A percentile compares a stretch with the other conserved stretches of the same genome.
Conservation (phyloP, 2,888 invertebrate species). For the Morinoia aosen region DNA sequence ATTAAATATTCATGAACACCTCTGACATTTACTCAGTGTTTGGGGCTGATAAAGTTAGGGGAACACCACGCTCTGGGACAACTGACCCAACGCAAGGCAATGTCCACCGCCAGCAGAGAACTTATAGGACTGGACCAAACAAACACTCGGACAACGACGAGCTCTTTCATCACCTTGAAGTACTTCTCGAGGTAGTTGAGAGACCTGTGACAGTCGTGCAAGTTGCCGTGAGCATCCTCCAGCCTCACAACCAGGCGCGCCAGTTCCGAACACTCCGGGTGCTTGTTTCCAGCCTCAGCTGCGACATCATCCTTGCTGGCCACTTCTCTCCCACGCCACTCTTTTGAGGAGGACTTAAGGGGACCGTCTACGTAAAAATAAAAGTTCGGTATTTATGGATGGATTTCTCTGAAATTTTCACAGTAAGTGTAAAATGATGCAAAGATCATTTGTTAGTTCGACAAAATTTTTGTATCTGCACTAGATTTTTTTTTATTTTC, state of each 20-base stretch:
- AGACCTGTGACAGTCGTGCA: conserved; percentile 58
- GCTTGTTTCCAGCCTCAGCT: neutral
- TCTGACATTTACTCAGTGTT: too few species aligned
- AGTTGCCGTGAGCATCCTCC: conserved; percentile 52
- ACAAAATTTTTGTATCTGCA: too few species aligned
- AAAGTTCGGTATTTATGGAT: too few species aligned
- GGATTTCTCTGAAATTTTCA: too few species aligned
- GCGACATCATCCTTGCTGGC: neutral
- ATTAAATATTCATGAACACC: too few species aligned
- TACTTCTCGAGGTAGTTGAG: conserved; percentile 62
- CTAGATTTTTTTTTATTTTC: too few species aligned
- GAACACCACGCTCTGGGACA: too few species aligned
- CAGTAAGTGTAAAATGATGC: too few species aligned
- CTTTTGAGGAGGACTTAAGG: neutral
- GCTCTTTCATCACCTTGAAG: conserved; percentile 56
- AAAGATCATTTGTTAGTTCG: too few species aligned
- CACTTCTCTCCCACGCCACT: neutral
- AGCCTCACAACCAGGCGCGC: conserved; percentile 37
- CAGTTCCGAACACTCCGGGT: neutral
- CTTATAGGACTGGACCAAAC: neutral
- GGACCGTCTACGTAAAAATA: too few species aligned
- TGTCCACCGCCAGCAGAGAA: neutral
- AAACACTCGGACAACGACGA: neutral
- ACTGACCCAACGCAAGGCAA: too few species aligned
- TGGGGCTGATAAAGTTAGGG: too few species aligned